Conservation (phyloP, 2,888 invertebrate genomes). For the Agrochola macilenta region DNA sequence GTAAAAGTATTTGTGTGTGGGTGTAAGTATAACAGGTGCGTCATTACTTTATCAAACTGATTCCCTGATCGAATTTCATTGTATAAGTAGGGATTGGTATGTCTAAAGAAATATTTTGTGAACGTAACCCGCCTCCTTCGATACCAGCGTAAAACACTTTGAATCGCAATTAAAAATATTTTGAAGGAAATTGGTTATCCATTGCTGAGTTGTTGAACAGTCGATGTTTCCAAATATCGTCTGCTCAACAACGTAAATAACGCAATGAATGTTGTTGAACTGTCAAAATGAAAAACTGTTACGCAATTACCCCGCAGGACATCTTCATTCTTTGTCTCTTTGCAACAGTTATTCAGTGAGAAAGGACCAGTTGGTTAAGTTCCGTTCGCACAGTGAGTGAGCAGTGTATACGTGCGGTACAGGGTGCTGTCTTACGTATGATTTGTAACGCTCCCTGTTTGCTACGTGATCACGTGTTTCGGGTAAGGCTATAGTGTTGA, state of each 20-base stretch:
- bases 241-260: background rate
- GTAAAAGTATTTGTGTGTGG: background rate
- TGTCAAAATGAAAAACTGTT: background rate
- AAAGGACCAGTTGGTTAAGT: conserved; percentile 40
- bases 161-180: too few relatives aligned
- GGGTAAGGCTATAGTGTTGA: conserved; percentile 49
- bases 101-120: too few relatives aligned
- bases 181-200: background rate
- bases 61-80: too few relatives aligned
- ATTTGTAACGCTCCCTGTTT: conserved; percentile 87
- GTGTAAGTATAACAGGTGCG: background rate
- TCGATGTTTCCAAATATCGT: background rate
- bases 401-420: conserved; percentile 60
- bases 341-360: conserved; percentile 33
- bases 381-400: conserved; percentile 64
- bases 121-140: too few relatives aligned
- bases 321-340: background rate
- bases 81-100: background rate
- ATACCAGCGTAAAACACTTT: too few relatives aligned
- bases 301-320: background rate
- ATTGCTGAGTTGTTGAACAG: too few relatives aligned
- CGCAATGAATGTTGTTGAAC: background rate
- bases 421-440: conserved; percentile 81
- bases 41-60: background rate
- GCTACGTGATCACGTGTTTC: conserved; percentile 79